These are phyloP conservation scores for Polymixis lichenea DNA, from an alignment of 2,888 invertebrate genomes.

Conservation along the genomic window DNA sequence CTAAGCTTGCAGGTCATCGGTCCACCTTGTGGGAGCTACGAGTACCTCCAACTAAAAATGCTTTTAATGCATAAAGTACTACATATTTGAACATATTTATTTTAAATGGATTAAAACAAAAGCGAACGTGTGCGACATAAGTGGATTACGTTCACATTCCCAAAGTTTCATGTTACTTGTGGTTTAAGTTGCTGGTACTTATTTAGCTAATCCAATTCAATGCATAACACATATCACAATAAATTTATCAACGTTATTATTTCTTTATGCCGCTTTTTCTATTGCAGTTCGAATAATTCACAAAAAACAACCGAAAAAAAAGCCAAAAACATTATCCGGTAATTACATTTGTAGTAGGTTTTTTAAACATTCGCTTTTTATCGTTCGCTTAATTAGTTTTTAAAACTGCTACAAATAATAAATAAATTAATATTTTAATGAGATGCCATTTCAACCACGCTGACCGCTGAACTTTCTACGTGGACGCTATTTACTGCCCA, in stretches of 20 bases:
- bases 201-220: constrained; percentile 45
- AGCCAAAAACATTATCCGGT: neutral
- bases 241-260: constrained; percentile 7
- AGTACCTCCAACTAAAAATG: too few relatives aligned
- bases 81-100: neutral
- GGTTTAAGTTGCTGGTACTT: constrained; percentile 65
- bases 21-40: too few relatives aligned
- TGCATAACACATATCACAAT: constrained; percentile 35
- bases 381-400: constrained; percentile 11
- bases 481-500: constrained; percentile 20
- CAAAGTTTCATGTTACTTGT: constrained; percentile 72
- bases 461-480: constrained; percentile 58
- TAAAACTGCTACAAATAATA: constrained; percentile 30
- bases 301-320: constrained; percentile 14
- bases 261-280: constrained; percentile 4
- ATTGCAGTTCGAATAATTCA: neutral
- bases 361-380: neutral
- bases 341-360: neutral
- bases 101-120: constrained; percentile 20
- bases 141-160: constrained; percentile 62
- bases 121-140: constrained; percentile 37
- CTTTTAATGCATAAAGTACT: neutral
- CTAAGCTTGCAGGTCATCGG: too few relatives aligned
- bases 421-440: constrained; percentile 50
- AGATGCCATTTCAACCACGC: constrained; percentile 27